Percentiles rank a stretch among this genome's conserved stretches.
Conservation (phyloP, 2,888 invertebrate genomes). For the Beris chalybata region DNA sequence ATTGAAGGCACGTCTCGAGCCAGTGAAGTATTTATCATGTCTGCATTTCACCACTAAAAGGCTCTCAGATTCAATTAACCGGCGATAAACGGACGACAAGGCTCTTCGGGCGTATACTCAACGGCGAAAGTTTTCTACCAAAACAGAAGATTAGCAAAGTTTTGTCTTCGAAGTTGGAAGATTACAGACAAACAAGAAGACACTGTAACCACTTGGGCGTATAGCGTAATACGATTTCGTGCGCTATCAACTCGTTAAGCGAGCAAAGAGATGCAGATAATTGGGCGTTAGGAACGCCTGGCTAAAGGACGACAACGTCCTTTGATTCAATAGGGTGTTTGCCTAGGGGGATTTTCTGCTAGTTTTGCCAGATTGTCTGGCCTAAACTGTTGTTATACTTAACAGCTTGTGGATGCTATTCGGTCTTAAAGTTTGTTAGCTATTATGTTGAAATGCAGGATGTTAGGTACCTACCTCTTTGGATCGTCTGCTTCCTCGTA, state of each 20-base stretch:
- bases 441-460: no score
- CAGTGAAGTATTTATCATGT: no score
- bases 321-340: no score
- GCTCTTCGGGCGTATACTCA: conserved; percentile 10
- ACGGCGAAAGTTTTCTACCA: conserved; percentile 23
- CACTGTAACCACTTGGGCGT: conserved; percentile 14
- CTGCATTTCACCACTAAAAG: conserved; percentile 7
- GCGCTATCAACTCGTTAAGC: conserved; percentile 25
- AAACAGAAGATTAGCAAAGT: conserved; percentile 26
- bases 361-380: no score
- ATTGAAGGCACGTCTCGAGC: no score
- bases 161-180: conserved; percentile 13
- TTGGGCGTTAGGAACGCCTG: conserved; percentile 12
- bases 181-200: conserved; percentile 1
- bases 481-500: conserved; percentile 68
- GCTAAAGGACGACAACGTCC: background rate
- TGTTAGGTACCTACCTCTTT: conserved; percentile 48
- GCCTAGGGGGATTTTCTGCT: no score
- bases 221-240: conserved; percentile 20
- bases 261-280: conserved; percentile 17
- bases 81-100: background rate
- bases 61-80: conserved; percentile 25
- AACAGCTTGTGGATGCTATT: no score
- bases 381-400: no score
- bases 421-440: no score